A percentile compares a stretch with the other conserved stretches of the same genome.
Evolutionary conservation across 2,797 vertebrate genomes (phyloP).

Genomic region (Merluccius polli): DNA sequence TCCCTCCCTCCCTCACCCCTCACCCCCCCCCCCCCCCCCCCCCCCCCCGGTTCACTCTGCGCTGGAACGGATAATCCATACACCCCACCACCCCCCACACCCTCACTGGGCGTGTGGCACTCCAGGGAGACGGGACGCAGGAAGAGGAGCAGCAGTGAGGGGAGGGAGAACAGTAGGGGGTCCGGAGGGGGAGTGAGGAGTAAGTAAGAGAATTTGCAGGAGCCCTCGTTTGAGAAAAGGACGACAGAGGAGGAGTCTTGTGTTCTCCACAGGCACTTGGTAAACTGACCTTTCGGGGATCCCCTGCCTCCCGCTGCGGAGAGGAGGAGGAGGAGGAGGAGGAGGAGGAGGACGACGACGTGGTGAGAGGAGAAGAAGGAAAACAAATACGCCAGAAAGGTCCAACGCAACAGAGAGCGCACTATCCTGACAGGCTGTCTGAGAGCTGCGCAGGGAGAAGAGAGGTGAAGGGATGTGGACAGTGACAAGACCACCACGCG

Average conservation of each 20-base stretch:
- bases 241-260: background rate
- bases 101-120: constrained; percentile 14
- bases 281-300: background rate
- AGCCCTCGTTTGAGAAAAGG: background rate
- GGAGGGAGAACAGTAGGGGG: constrained; percentile 12
- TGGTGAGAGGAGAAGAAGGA: background rate
- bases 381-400: background rate
- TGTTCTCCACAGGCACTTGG: background rate
- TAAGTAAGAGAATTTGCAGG: background rate
- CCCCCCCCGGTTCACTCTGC: no score
- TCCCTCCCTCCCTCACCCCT: constrained; percentile 21
- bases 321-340: background rate
- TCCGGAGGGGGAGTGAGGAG: background rate
- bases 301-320: background rate
- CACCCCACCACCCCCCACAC: background rate
- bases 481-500: background rate
- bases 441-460: background rate
- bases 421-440: background rate
- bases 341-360: background rate
- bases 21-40: background rate
- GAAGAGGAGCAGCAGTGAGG: constrained; percentile 16
- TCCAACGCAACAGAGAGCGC: background rate
- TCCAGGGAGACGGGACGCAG: constrained; percentile 26
- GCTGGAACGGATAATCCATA: no score
- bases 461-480: background rate